A percentile compares a stretch with the other conserved stretches of the same genome.
Conservation (phyloP, 2,888 invertebrate genomes). For the Cheilosia urbana region DNA sequence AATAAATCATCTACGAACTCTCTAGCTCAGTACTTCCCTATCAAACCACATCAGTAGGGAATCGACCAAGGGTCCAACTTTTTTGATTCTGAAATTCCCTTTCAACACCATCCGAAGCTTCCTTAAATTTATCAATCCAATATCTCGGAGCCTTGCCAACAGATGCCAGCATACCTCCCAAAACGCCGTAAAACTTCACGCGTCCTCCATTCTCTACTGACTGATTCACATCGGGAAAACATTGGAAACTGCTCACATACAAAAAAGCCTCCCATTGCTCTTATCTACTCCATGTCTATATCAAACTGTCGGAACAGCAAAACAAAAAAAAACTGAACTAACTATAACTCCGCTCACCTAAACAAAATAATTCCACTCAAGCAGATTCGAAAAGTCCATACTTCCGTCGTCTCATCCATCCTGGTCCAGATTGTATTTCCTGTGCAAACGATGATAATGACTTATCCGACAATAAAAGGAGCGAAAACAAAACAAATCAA, state of each 20-base stretch:
- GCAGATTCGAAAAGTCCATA: slow-evolving; percentile 56
- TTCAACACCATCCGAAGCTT: not conserved
- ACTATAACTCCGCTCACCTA: slow-evolving; percentile 36
- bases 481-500: slow-evolving; percentile 56
- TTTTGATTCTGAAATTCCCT: too few relatives aligned
- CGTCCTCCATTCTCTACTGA: not conserved
- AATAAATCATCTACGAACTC: too few relatives aligned
- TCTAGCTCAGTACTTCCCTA: too few relatives aligned
- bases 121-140: not conserved
- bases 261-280: slow-evolving; percentile 38
- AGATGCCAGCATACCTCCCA: slow-evolving; percentile 5
- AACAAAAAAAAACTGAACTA: not conserved
- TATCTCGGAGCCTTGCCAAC: not conserved
- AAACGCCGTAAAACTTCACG: not conserved
- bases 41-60: too few relatives aligned
- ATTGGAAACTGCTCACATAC: not conserved
- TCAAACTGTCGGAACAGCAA: slow-evolving; percentile 50
- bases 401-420: slow-evolving; percentile 35
- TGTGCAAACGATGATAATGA: slow-evolving; percentile 49
- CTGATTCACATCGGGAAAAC: slow-evolving; percentile 20
- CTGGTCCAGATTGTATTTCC: slow-evolving; percentile 57
- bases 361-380: slow-evolving; percentile 65
- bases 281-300: slow-evolving; percentile 49
- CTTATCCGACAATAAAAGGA: slow-evolving; percentile 32
- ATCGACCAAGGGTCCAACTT: too few relatives aligned